Base-by-base conservation (phyloP, 2,113 vertebrate species). In the Pterophyllum scalare region DNA sequence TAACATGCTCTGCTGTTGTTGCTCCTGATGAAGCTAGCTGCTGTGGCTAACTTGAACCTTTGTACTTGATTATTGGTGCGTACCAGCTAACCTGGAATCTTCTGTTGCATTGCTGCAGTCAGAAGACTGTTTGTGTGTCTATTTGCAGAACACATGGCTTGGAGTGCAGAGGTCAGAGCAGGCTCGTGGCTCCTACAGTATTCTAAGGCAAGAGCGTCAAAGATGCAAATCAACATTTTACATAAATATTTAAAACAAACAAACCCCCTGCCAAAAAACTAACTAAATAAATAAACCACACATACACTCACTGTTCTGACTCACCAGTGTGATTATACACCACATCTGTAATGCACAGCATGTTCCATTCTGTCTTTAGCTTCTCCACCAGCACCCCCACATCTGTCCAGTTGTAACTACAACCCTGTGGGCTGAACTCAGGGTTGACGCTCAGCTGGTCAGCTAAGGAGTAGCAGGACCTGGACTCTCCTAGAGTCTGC, bases 271-370 rank as follows among this genome's bases (percentile, higher is more conserved):
- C 6, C 33, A 6, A 6, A 56, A 56, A 15, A 31, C 17, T 24
- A 15, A 31, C 17, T 24, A 0, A 38, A 38, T 4, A 43, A 43
- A 64, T 38, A 40, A 46, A 43, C 12, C 31, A 33, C 72, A 58
- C 38, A 31, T 2, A 26, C 54, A 61, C 3, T 40, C 31, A 54
- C 43, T 7, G 33, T 49, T 54, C 43, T 22, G 22, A 59, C 91
- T 87, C 70, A 95, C 94, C 94, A 14, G 94, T 95, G 11, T 95
- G 94, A 54, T 95, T 95, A 24, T 95, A 95, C 40, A 95, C 94
- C 64, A 95, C 93, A 17, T 95, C 94, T 5, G 94, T 95, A 6
- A 95, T 95, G 26, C 91, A 95, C 62, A 94, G 54, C 83, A 93
- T 87, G 70, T 91, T 88, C 94, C 94, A 95, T 5, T 94, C 93